These are phyloP conservation scores for Ooceraea biroi DNA, from an alignment of 1,140 invertebrate species.

Conservation along the genomic window DNA sequence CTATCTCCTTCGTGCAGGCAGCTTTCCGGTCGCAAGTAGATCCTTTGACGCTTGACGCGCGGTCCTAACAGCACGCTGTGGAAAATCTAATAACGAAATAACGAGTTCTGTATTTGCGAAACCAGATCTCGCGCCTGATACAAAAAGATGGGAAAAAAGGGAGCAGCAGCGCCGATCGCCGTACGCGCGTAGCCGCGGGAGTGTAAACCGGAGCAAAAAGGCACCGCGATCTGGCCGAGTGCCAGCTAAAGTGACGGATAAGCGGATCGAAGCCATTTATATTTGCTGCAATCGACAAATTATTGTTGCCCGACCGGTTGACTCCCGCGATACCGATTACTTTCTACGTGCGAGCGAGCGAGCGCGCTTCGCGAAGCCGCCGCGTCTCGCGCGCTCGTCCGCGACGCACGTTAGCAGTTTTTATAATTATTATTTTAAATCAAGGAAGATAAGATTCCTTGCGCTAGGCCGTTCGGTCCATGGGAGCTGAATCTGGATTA, in stretches of 20 bases:
- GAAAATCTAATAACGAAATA: conserved; percentile 67
- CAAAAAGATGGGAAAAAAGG: conserved; percentile 46
- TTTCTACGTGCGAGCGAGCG: neutral
- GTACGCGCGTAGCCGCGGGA: conserved; percentile 25
- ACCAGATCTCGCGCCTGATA: conserved; percentile 38
- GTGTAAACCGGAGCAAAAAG: conserved; percentile 41
- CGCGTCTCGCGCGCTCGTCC: conserved; percentile 9
- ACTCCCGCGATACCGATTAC: conserved; percentile 45
- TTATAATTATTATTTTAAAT: neutral
- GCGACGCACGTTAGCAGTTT: conserved; percentile 51
- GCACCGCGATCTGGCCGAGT: conserved; percentile 20
- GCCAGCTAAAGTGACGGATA: conserved; percentile 49
- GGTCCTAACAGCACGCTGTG: conserved; percentile 36
- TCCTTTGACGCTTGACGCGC: conserved; percentile 37
- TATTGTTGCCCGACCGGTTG: conserved; percentile 47
- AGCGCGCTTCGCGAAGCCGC: conserved; percentile 40
- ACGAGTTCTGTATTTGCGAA: conserved; percentile 67
- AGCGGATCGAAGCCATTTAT: conserved; percentile 43
- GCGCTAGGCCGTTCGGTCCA: too few species aligned
- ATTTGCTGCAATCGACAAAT: conserved; percentile 62
- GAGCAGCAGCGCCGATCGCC: neutral
- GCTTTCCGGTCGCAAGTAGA: conserved; percentile 43
- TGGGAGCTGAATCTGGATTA: too few species aligned
- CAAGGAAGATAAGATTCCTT: neutral
- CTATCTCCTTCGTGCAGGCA: neutral